These are phyloP conservation scores for Coregonus clupeaformis DNA, from an alignment of 2,113 vertebrate species.

Conservation along the genomic window DNA sequence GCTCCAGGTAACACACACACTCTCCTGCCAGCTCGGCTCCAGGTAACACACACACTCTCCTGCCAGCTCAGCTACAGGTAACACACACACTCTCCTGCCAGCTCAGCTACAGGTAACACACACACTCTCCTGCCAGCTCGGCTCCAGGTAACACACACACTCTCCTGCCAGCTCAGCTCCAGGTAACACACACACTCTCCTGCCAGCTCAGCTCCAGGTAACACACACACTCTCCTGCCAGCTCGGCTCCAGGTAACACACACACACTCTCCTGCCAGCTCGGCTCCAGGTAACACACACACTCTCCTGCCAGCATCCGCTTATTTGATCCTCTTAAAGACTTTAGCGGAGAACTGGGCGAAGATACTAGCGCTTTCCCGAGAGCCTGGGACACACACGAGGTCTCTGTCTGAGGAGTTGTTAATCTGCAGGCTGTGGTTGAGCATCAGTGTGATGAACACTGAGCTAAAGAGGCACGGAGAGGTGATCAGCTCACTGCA, in stretches of 20 bases:
- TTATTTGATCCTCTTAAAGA: slow-evolving; percentile 53
- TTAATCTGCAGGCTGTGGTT: slow-evolving; percentile 23
- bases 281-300: slow-evolving; percentile 85
- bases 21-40: slow-evolving; percentile 92
- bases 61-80: slow-evolving; percentile 97
- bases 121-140: slow-evolving; percentile 83
- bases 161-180: slow-evolving; percentile 92
- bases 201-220: slow-evolving; percentile 97
- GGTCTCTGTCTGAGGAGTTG: neutral
- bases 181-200: slow-evolving; percentile 76
- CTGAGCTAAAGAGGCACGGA: slow-evolving; percentile 17
- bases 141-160: slow-evolving; percentile 82
- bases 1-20: slow-evolving; percentile 82
- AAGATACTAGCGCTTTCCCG: neutral
- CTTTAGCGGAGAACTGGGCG: too few species aligned
- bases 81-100: slow-evolving; percentile 75
- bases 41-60: slow-evolving; percentile 76
- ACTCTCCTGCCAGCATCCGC: slow-evolving; percentile 25
- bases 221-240: slow-evolving; percentile 75
- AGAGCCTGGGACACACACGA: slow-evolving; percentile 26
- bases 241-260: slow-evolving; percentile 88
- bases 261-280: slow-evolving; percentile 84
- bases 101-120: slow-evolving; percentile 88
- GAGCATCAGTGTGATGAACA: slow-evolving; percentile 30
- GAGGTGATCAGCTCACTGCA: neutral